Conservation (phyloP, 2,113 vertebrate species). For the Semicossyphus pulcher region DNA sequence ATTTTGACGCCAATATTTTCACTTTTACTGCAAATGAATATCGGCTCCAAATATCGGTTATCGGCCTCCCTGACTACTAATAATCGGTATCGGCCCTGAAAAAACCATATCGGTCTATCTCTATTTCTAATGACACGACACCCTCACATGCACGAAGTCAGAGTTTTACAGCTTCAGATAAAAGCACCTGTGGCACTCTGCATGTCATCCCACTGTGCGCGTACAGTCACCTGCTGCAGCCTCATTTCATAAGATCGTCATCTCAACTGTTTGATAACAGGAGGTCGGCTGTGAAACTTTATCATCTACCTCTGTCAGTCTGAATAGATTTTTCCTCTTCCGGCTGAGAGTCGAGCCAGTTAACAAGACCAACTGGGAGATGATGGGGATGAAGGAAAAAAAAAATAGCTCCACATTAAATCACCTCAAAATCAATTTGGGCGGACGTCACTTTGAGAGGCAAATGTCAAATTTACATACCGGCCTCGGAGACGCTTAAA, state of each 20-base stretch:
- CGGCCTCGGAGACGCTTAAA: slow-evolving; percentile 38
- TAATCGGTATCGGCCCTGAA: no score
- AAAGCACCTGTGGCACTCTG: not conserved
- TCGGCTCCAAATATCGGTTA: no score
- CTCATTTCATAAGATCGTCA: not conserved
- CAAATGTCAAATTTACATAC: slow-evolving; percentile 68
- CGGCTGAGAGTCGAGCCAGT: slow-evolving; percentile 7
- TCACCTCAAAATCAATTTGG: slow-evolving; percentile 61
- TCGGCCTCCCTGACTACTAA: no score
- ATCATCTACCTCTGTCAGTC: slow-evolving; percentile 10
- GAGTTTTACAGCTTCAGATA: not conserved
- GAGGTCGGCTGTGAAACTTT: slow-evolving; percentile 18
- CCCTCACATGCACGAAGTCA: not conserved
- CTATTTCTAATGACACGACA: not conserved
- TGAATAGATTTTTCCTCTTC: slow-evolving; percentile 9
- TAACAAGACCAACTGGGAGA: slow-evolving; percentile 72
- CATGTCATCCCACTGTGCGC: not conserved
- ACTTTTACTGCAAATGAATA: no score
- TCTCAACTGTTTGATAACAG: not conserved
- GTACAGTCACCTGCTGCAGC: not conserved
- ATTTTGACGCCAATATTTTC: no score
- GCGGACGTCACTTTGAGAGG: slow-evolving; percentile 37
- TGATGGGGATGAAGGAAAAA: slow-evolving; percentile 5
- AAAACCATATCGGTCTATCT: no score
- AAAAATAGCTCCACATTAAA: slow-evolving; percentile 28